These are phyloP conservation scores for Nebria salina DNA, from an alignment of 2,888 invertebrate genomes.

Conservation along the genomic window DNA sequence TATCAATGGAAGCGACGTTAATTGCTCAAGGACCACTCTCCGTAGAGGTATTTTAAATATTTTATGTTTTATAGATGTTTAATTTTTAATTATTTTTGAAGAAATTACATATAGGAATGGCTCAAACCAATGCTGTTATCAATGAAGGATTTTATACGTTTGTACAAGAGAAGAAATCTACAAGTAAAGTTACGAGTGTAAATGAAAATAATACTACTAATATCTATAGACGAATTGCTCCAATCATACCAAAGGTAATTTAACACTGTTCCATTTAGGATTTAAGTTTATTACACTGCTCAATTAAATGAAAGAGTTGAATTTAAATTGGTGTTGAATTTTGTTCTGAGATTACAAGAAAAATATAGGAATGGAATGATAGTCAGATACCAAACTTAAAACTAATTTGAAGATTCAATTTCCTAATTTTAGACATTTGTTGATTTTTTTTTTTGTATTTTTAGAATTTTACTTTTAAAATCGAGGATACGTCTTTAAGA, in stretches of 20 bases:
- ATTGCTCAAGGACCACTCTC: slow-evolving; percentile 86
- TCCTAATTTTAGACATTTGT: too few relatives aligned
- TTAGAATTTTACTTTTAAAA: slow-evolving; percentile 63
- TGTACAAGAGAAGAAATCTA: slow-evolving; percentile 62
- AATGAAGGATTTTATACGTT: slow-evolving; percentile 69
- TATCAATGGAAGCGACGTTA: slow-evolving; percentile 79
- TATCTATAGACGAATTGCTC: slow-evolving; percentile 73
- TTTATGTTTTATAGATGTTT: slow-evolving; percentile 16
- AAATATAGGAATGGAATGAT: too few relatives aligned
- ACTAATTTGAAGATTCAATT: too few relatives aligned
- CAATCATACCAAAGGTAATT: slow-evolving; percentile 81
- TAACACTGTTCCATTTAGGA: slow-evolving; percentile 27
- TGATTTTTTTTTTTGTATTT: slow-evolving; percentile 4
- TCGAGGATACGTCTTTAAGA: slow-evolving; percentile 76
- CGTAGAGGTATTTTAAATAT: slow-evolving; percentile 71
- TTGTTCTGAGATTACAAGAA: too few relatives aligned
- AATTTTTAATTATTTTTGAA: slow-evolving; percentile 58
- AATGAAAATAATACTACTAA: slow-evolving; percentile 64
- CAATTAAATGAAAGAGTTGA: too few relatives aligned
- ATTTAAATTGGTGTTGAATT: too few relatives aligned
- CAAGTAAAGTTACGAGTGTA: slow-evolving; percentile 63
- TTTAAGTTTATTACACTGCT: neutral
- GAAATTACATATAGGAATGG: slow-evolving; percentile 74
- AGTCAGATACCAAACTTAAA: too few relatives aligned
- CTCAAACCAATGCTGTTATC: slow-evolving; percentile 67